Evolutionary conservation across 1,140 invertebrate species (phyloP).

Genomic region (Magallana angulata): DNA sequence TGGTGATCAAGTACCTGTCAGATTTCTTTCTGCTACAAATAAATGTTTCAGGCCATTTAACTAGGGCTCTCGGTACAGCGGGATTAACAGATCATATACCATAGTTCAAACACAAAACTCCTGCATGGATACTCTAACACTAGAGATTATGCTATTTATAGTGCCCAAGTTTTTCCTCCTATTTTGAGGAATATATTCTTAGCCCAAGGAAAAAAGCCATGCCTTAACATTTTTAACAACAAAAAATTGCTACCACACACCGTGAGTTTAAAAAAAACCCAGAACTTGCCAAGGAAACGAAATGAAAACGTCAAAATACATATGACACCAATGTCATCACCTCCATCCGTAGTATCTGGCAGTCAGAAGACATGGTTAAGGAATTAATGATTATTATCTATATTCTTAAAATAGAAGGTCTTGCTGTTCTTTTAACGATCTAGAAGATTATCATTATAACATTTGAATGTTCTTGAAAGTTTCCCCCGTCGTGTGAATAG

Average conservation of each 20-base stretch:
- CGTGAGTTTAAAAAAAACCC: not conserved
- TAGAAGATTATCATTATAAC: not conserved
- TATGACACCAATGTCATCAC: conserved; percentile 31
- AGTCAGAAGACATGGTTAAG: not conserved
- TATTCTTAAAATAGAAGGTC: conserved; percentile 15
- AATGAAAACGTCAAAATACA: conserved; percentile 33
- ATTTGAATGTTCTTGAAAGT: not conserved
- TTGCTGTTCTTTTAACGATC: not conserved
- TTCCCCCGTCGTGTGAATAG: no score
- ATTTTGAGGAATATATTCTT: no score
- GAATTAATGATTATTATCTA: conserved; percentile 6
- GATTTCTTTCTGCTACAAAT: not conserved
- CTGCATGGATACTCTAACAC: not conserved
- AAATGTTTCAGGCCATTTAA: not conserved
- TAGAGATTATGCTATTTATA: no score
- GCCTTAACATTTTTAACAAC: not conserved
- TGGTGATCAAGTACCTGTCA: conserved; percentile 4
- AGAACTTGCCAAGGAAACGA: conserved; percentile 22
- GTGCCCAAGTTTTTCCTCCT: no score
- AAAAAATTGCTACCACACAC: not conserved
- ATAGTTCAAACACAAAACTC: not conserved
- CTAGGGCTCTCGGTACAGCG: not conserved
- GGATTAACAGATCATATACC: conserved; percentile 12
- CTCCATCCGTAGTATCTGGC: not conserved
- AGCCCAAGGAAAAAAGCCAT: not conserved